Evolutionary conservation across 2,888 invertebrate genomes (phyloP).

Genomic region (Lasioglossum vierecki): DNA sequence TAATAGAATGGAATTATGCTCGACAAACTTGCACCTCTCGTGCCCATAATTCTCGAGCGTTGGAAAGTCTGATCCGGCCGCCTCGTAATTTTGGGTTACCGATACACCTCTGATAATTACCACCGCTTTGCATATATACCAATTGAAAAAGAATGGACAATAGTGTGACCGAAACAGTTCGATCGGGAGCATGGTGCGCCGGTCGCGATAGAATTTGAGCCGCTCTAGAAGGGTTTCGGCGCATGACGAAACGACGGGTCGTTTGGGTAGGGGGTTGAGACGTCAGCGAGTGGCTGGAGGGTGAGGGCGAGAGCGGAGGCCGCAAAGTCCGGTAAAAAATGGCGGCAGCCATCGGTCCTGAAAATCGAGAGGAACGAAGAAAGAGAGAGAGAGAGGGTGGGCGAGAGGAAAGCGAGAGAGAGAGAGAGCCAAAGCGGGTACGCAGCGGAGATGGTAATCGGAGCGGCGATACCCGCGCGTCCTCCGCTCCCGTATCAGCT

Average conservation of each 20-base stretch:
- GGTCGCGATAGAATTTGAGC: background rate
- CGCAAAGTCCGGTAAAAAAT: background rate
- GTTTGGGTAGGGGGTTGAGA: background rate
- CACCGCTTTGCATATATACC: no score
- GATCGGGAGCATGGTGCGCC: background rate
- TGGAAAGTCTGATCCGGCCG: no score
- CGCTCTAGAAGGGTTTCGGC: background rate
- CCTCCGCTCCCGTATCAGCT: slow-evolving; percentile 44
- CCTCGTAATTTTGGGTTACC: background rate
- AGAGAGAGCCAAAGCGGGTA: background rate
- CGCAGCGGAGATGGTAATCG: slow-evolving; percentile 34
- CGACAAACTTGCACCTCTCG: no score
- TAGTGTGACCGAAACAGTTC: background rate
- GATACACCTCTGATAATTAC: background rate
- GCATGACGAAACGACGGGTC: background rate
- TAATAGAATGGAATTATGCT: no score
- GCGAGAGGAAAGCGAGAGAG: background rate
- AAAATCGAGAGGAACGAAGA: background rate
- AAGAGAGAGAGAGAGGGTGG: background rate
- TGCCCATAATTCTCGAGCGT: no score
- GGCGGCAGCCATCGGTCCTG: background rate
- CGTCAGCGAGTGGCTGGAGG: background rate
- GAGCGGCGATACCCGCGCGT: slow-evolving; percentile 32
- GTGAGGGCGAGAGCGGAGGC: background rate
- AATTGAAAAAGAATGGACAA: background rate